Evolutionary conservation across 1,140 invertebrate species (phyloP).

Genomic region (Anastrepha obliqua): DNA sequence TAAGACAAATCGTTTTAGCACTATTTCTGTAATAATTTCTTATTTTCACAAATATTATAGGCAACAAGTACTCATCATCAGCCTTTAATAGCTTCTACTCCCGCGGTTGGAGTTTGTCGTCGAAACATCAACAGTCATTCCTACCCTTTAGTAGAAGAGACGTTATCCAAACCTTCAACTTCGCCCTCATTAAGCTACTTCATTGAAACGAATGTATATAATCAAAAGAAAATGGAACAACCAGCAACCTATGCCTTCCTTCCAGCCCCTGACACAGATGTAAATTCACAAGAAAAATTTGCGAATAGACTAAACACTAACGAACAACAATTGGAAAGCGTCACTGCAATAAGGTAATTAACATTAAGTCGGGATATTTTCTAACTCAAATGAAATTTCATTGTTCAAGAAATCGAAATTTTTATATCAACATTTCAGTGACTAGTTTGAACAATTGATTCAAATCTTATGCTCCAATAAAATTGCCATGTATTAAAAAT

Average conservation of each 20-base stretch:
- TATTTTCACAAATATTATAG: slow-evolving; percentile 49
- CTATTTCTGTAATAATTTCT: slow-evolving; percentile 1
- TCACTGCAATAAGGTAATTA: slow-evolving; percentile 13
- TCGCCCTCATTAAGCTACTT: background rate
- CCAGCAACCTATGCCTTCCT: background rate
- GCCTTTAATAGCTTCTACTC: slow-evolving; percentile 55
- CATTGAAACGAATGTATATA: background rate
- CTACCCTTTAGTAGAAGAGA: background rate
- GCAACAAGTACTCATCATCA: slow-evolving; percentile 60
- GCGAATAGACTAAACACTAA: background rate
- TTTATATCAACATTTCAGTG: too few species aligned
- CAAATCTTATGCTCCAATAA: too few species aligned
- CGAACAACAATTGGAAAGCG: slow-evolving; percentile 4
- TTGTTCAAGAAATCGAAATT: too few species aligned
- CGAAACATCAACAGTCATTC: slow-evolving; percentile 15
- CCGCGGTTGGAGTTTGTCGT: slow-evolving; percentile 42
- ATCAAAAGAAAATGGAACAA: background rate
- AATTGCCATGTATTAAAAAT: too few species aligned
- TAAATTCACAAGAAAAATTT: background rate
- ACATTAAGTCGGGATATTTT: too few species aligned
- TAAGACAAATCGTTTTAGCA: slow-evolving; percentile 39
- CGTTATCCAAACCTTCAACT: background rate
- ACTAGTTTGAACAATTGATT: too few species aligned
- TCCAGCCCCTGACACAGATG: background rate
- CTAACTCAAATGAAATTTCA: too few species aligned